phyloP scores from a whole-genome alignment of 2,113 vertebrate species.

The Dromiciops gliroides region DNA sequence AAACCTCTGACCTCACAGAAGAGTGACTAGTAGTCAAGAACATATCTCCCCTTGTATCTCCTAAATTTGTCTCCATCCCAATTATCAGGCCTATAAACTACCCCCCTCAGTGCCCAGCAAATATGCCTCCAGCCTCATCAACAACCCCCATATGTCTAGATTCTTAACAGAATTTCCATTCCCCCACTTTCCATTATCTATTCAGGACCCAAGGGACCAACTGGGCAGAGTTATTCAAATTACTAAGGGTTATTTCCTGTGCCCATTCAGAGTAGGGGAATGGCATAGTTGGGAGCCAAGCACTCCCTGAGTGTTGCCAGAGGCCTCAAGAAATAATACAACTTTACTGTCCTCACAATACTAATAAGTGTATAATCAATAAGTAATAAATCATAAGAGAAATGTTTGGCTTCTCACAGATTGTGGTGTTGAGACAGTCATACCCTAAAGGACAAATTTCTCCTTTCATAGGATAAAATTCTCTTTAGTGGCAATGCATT shows the following conservation, averaged over 20 bases:
- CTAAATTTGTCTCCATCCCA: not conserved
- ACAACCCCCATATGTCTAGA: not conserved
- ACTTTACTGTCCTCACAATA: not conserved
- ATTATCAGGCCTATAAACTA: not conserved
- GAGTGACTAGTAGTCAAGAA: not conserved
- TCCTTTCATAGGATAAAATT: slow-evolving; percentile 37
- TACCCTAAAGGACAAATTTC: slow-evolving; percentile 25
- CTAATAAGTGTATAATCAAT: not conserved
- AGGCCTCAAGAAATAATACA: not conserved
- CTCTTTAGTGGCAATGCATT: slow-evolving; percentile 22
- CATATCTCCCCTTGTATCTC: not conserved
- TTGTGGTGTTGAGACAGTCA: not conserved
- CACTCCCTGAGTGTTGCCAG: not conserved
- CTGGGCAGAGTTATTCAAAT: not conserved
- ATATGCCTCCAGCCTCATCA: not conserved
- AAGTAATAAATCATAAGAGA: not conserved
- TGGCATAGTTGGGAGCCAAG: not conserved
- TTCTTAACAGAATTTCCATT: not conserved
- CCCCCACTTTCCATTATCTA: not conserved
- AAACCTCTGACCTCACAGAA: not conserved
- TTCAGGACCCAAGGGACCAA: not conserved
- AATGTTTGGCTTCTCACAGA: not conserved
- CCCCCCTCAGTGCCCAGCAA: not conserved
- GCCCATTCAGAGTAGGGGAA: not conserved
- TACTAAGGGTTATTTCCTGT: not conserved